Percentiles rank a stretch among this genome's conserved stretches.
Evolutionary conservation across 2,888 invertebrate genomes (phyloP).

Genomic region (Andrena fulva): DNA sequence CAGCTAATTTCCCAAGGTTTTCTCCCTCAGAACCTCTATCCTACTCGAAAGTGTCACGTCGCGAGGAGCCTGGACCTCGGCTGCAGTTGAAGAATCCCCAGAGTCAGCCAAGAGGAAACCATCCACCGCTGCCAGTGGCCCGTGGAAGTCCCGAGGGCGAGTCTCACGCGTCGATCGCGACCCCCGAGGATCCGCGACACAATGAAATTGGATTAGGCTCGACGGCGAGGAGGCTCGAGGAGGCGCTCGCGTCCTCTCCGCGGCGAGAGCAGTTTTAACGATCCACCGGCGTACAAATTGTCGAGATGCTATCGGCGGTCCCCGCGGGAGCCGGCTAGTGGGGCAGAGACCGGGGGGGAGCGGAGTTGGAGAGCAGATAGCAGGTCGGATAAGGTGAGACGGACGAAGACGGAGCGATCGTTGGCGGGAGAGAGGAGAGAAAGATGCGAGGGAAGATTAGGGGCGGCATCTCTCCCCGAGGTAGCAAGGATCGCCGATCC

Average conservation of each 20-base stretch:
- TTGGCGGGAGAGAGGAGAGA: constrained; percentile 42
- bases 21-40: no score
- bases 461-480: constrained; percentile 71
- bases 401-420: constrained; percentile 34
- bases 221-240: constrained; percentile 31
- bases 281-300: constrained; percentile 81
- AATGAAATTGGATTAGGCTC: constrained; percentile 79
- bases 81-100: not conserved
- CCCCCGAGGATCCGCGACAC: constrained; percentile 54
- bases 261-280: constrained; percentile 76
- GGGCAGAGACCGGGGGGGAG: constrained; percentile 30
- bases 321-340: constrained; percentile 57
- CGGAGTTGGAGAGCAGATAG: constrained; percentile 40
- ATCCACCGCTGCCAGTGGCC: constrained; percentile 8
- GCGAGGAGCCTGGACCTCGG: no score
- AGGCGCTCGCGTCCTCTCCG: constrained; percentile 15
- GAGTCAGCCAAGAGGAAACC: constrained; percentile 22
- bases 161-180: constrained; percentile 20
- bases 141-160: constrained; percentile 2
- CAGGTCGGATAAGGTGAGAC: constrained; percentile 46
- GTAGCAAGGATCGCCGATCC: constrained; percentile 65
- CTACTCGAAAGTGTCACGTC: not conserved
- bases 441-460: constrained; percentile 81
- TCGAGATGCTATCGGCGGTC: constrained; percentile 79
- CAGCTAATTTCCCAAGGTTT: no score